A percentile compares a stretch with the other conserved stretches of the same genome.
Conservation (phyloP, 2,113 vertebrate species). For the Pavo muticus region DNA sequence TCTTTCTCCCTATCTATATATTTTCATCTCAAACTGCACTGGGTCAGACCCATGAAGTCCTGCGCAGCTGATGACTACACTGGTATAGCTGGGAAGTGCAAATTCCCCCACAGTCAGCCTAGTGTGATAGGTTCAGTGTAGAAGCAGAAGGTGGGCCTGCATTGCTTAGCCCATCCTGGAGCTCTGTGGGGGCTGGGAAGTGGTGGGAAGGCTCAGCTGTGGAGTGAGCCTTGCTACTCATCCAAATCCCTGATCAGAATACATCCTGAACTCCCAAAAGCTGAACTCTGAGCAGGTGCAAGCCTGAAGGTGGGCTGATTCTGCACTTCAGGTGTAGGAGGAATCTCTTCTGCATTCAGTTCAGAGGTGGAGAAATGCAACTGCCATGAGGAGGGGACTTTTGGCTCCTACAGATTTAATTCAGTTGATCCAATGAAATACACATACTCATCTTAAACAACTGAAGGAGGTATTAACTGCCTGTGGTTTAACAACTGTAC, state of each 20-base stretch:
- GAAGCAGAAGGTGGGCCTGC: neutral
- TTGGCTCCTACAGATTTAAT: constrained; percentile 43
- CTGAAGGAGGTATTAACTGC: constrained; percentile 69
- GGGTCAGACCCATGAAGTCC: neutral
- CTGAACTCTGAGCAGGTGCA: neutral
- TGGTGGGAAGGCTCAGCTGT: neutral
- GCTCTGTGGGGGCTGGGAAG: neutral
- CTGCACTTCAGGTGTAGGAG: neutral
- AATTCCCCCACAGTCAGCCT: neutral
- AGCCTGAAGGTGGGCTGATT: constrained; percentile 15
- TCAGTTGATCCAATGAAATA: constrained; percentile 59
- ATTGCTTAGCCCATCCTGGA: neutral
- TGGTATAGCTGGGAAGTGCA: neutral
- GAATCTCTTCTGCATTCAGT: constrained; percentile 2
- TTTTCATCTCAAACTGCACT: constrained; percentile 7
- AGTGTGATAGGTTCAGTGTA: fast-evolving
- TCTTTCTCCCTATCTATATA: neutral
- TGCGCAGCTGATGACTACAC: neutral
- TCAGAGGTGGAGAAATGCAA: constrained; percentile 2
- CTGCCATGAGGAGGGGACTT: constrained; percentile 8
- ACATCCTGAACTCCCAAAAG: neutral
- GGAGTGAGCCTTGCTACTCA: neutral
- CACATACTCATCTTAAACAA: constrained; percentile 61
- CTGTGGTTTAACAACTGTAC: constrained; percentile 72
- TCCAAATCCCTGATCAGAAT: neutral